These are phyloP conservation scores for Esox lucius DNA, from an alignment of 2,797 vertebrate species.

Conservation along the genomic window DNA sequence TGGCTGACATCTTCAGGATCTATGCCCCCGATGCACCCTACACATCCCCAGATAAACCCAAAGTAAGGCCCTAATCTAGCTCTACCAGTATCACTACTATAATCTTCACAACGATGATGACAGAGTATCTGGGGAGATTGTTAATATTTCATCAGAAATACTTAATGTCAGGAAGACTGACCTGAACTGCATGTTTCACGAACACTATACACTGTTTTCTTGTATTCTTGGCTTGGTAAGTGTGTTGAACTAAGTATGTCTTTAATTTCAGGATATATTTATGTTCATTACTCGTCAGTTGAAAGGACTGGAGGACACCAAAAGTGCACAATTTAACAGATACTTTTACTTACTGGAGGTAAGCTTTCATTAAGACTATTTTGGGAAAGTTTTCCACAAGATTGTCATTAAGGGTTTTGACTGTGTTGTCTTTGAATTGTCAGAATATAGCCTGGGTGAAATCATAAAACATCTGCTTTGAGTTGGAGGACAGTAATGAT, in stretches of 20 bases:
- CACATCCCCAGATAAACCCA: conserved; percentile 95
- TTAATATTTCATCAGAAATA: neutral
- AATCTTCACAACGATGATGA: neutral
- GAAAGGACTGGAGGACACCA: conserved; percentile 97
- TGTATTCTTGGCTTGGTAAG: neutral
- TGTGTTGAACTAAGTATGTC: neutral
- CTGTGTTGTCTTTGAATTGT: conserved; percentile 7
- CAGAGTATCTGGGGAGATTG: too few species aligned
- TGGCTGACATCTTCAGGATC: conserved; percentile 98
- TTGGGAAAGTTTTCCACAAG: neutral
- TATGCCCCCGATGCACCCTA: conserved; percentile 97
- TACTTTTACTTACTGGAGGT: conserved; percentile 99
- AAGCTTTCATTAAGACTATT: conserved; percentile 31
- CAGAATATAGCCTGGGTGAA: conserved; percentile 99
- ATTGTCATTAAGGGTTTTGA: too few species aligned
- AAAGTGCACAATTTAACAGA: conserved; percentile 98
- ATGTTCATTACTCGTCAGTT: conserved; percentile 99
- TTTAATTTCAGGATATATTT: conserved; percentile 89
- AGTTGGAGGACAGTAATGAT: conserved; percentile 98
- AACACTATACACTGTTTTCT: too few species aligned
- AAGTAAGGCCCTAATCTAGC: conserved; percentile 69
- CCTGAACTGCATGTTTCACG: neutral
- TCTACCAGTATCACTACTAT: neutral
- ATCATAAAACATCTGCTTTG: conserved; percentile 99
- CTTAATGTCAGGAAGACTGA: neutral